Base-by-base conservation (phyloP, 2,888 invertebrate genomes). In the Hydriomena furcata region DNA sequence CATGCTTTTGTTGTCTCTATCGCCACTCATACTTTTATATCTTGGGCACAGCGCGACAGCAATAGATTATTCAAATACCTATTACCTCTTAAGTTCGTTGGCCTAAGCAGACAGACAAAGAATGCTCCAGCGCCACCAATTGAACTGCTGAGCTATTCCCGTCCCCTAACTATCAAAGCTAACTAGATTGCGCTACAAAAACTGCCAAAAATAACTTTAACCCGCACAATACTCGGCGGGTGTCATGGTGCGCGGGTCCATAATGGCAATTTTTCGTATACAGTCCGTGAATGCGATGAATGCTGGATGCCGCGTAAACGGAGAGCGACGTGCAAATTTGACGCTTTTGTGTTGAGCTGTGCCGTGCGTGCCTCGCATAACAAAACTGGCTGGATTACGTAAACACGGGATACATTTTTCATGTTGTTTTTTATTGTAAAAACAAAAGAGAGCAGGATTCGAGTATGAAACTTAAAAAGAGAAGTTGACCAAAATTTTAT, bases 291-390 rank as follows among this genome's bases (percentile, higher is more conserved):
- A 85, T 84, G 76, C 76, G 65, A 75, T 85, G 85, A 85, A 85
- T 85, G 84, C 83, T 80, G 82, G 84, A 84, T 84, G 86, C 71
- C 80, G 76, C 77, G 82, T 87, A 84, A 88, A 85, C 85, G 85
- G 84, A 50, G 76, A 76, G 79, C 83, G 84, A 82, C 89, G 88
- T 86, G 89, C 88, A 89, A 90, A 89, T 90, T 90, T 89, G 85
- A 71, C 71, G 82, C 88, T 81, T 90, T 90, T 88, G 89, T 89
- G 83, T 66, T 65, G 73, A 56, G 61, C 71, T 68, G 70, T 67
- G 65, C 68, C 42, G 80, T 66, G 80, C 89, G 89, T 89, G 89
- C 82, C 79, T 69, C 61, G 88, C 79, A 86, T 86, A 60, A 66
- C 60, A 60, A 56, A 56, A 42, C 40, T 35, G 45, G 31, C 7